Percentiles rank a stretch among this genome's conserved stretches.
Conservation (phyloP, 2,113 vertebrate genomes). For the Mustela nigripes region DNA sequence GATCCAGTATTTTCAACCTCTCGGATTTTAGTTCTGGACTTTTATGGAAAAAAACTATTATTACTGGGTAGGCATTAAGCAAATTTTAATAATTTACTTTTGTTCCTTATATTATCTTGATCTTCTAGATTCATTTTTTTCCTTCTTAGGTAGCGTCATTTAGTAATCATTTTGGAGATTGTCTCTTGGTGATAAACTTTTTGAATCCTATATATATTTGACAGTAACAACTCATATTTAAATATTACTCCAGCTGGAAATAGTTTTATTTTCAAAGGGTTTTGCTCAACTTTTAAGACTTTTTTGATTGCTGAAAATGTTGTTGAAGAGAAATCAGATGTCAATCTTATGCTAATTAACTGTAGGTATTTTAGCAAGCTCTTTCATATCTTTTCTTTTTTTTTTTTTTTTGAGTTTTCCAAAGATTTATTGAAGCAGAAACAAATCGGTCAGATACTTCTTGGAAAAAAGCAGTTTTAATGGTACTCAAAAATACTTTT, state of each 20-base stretch:
- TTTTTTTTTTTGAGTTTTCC: slow-evolving; percentile 73
- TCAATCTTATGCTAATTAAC: background rate
- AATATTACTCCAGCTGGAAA: background rate
- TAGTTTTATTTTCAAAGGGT: background rate
- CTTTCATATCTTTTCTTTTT: background rate
- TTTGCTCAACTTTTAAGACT: background rate
- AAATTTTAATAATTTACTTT: background rate
- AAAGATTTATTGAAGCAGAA: slow-evolving; percentile 94
- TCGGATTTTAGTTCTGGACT: background rate
- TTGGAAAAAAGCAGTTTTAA: slow-evolving; percentile 91
- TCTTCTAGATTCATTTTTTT: background rate
- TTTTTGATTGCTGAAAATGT: background rate
- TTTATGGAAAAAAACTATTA: background rate
- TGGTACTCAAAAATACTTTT: slow-evolving; percentile 89
- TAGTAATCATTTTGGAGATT: background rate
- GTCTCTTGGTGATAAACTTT: background rate
- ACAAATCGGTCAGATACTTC: slow-evolving; percentile 88
- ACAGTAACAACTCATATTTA: background rate
- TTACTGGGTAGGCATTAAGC: background rate
- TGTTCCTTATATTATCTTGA: background rate
- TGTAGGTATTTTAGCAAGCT: background rate
- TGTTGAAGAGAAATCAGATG: background rate
- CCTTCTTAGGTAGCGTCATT: background rate
- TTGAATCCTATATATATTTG: background rate
- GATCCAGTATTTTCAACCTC: background rate